Percentiles rank a stretch among this genome's conserved stretches.
Evolutionary conservation across 2,113 vertebrate species (phyloP).

Genomic region (Bufo gargarizans): DNA sequence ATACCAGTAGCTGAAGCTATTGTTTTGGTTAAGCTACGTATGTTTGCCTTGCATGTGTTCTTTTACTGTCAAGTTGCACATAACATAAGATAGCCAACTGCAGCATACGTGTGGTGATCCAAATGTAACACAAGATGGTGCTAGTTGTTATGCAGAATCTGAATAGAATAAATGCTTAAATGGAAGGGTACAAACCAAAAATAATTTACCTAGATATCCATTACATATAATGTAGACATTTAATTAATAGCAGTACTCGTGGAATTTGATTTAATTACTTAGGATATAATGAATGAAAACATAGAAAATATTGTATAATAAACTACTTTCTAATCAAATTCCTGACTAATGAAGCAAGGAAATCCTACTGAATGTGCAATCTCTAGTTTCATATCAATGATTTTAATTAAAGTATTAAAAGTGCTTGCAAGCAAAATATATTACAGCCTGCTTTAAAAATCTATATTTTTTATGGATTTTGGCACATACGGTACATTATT

Average conservation of each 20-base stretch:
- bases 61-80: background rate
- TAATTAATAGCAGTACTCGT: conserved; percentile 7
- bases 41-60: background rate
- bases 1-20: background rate
- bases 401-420: conserved; percentile 6
- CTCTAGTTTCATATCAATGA: conserved; percentile 23
- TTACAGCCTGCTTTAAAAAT: background rate
- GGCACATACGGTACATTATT: background rate
- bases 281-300: conserved; percentile 20
- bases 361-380: background rate
- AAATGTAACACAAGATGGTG: conserved; percentile 23
- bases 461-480: background rate
- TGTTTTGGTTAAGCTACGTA: background rate
- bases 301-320: conserved; percentile 1
- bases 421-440: background rate
- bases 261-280: conserved; percentile 29
- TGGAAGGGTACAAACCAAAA: background rate
- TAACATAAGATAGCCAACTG: background rate
- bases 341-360: conserved; percentile 39
- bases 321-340: conserved; percentile 24
- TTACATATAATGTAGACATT: background rate
- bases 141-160: conserved; percentile 25
- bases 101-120: background rate
- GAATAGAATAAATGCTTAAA: background rate
- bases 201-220: conserved; percentile 8